phyloP scores from a whole-genome alignment of 2,113 vertebrate genomes.

The Rhabdomys dilectus region DNA sequence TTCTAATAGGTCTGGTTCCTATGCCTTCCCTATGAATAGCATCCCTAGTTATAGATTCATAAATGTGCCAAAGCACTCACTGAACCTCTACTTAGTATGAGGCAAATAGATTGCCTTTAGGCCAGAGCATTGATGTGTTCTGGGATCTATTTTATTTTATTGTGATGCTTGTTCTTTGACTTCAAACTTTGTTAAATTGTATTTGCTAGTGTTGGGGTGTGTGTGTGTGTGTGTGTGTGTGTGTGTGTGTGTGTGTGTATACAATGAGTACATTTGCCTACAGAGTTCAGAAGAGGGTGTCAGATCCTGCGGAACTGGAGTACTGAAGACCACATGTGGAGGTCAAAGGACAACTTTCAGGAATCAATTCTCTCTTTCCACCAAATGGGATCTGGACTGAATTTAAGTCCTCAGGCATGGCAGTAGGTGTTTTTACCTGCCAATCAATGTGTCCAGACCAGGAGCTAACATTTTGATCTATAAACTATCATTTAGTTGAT shows the following conservation, averaged over 20 bases:
- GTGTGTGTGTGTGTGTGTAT: background rate
- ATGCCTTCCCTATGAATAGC: background rate
- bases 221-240: too few relatives aligned
- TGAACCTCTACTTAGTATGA: background rate
- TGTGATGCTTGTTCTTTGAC: slow-evolving; percentile 6
- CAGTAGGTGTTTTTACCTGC: background rate
- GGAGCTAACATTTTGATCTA: slow-evolving; percentile 12
- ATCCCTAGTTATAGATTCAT: background rate
- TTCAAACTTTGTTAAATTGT: slow-evolving; percentile 49
- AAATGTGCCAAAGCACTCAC: background rate
- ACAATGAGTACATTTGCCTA: background rate
- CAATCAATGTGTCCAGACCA: background rate
- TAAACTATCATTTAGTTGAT: slow-evolving; percentile 41
- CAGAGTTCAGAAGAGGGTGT: background rate
- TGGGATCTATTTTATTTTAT: background rate
- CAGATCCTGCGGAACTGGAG: background rate
- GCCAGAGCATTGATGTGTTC: background rate
- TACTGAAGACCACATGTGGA: background rate
- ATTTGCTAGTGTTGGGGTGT: background rate
- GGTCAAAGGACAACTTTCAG: background rate
- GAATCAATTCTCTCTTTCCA: background rate
- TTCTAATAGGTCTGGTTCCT: background rate
- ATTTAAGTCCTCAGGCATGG: background rate
- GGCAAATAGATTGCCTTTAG: background rate
- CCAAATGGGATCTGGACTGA: background rate